phyloP scores from a whole-genome alignment of 2,888 invertebrate genomes.

The Rhagonycha fulva region DNA sequence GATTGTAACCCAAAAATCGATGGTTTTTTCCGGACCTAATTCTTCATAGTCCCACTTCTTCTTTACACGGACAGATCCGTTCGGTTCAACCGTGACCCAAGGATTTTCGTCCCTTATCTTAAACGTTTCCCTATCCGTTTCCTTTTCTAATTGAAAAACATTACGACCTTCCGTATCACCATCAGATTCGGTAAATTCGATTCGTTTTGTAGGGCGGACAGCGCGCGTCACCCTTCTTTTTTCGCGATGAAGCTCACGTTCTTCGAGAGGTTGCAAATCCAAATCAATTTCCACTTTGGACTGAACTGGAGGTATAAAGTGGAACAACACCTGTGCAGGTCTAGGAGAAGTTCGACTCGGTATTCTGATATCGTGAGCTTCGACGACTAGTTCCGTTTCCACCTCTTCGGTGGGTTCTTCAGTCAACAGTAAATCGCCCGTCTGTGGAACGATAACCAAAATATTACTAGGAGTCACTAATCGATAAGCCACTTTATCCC shows the following conservation, averaged over 20 bases:
- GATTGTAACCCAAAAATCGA: constrained; percentile 95
- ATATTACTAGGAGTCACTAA: constrained; percentile 79
- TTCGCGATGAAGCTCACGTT: constrained; percentile 63
- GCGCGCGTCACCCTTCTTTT: constrained; percentile 85
- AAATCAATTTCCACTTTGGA: constrained; percentile 63
- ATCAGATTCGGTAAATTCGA: constrained; percentile 89
- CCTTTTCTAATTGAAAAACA: constrained; percentile 89
- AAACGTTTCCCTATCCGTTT: constrained; percentile 89
- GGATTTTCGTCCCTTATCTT: constrained; percentile 92
- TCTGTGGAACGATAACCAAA: constrained; percentile 89
- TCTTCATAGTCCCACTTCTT: constrained; percentile 98
- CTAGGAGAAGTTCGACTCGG: constrained; percentile 72
- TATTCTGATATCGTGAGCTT: constrained; percentile 81
- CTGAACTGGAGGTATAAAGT: constrained; percentile 65
- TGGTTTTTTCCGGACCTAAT: constrained; percentile 90
- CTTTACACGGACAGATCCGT: constrained; percentile 90
- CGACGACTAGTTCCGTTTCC: constrained; percentile 70
- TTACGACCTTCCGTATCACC: constrained; percentile 86
- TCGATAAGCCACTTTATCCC: constrained; percentile 89
- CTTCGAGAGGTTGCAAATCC: constrained; percentile 58
- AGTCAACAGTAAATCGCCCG: constrained; percentile 84
- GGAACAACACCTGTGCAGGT: constrained; percentile 77
- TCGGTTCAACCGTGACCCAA: constrained; percentile 91
- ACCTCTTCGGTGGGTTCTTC: constrained; percentile 71
- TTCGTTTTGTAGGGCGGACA: constrained; percentile 91